These are phyloP conservation scores for Sebastes flavidus DNA, from an alignment of 2,797 vertebrate genomes.

Conservation along the genomic window DNA sequence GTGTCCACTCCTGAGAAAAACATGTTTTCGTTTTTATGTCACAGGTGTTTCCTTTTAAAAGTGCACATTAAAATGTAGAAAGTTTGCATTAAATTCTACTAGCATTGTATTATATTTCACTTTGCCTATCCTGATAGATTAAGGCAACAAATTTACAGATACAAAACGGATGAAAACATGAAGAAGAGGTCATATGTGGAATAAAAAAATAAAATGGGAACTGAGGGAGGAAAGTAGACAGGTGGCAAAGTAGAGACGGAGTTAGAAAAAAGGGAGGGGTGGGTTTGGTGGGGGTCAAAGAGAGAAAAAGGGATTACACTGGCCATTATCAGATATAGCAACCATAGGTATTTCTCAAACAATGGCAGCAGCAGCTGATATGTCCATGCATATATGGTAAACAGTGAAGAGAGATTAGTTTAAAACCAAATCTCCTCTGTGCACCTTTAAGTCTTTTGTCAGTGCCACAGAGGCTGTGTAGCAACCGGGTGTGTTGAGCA, in stretches of 20 bases:
- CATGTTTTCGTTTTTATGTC: background rate
- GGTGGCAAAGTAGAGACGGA: slow-evolving; percentile 44
- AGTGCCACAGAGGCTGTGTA: slow-evolving; percentile 73
- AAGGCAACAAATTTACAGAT: background rate
- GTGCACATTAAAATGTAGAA: background rate
- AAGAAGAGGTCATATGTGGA: background rate
- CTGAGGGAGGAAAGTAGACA: slow-evolving; percentile 35
- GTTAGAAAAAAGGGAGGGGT: slow-evolving; percentile 24
- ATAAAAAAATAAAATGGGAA: background rate
- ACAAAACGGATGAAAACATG: background rate
- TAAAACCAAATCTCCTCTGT: slow-evolving; percentile 76
- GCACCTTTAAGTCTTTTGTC: slow-evolving; percentile 82
- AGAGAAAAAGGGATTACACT: slow-evolving; percentile 70
- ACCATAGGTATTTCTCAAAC: slow-evolving; percentile 82
- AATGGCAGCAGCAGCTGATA: slow-evolving; percentile 76
- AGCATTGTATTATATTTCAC: background rate
- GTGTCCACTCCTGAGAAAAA: slow-evolving; percentile 61
- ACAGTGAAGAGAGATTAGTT: slow-evolving; percentile 82
- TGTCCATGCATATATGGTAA: slow-evolving; percentile 83
- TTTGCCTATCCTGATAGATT: slow-evolving; percentile 21
- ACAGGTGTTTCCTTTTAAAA: background rate
- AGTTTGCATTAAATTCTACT: background rate
- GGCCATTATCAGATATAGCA: slow-evolving; percentile 77
- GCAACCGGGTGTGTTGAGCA: slow-evolving; percentile 73
- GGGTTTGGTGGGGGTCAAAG: slow-evolving; percentile 51